phyloP scores from a whole-genome alignment of 1,140 invertebrate genomes.

The Cyphomyrmex costatus region DNA sequence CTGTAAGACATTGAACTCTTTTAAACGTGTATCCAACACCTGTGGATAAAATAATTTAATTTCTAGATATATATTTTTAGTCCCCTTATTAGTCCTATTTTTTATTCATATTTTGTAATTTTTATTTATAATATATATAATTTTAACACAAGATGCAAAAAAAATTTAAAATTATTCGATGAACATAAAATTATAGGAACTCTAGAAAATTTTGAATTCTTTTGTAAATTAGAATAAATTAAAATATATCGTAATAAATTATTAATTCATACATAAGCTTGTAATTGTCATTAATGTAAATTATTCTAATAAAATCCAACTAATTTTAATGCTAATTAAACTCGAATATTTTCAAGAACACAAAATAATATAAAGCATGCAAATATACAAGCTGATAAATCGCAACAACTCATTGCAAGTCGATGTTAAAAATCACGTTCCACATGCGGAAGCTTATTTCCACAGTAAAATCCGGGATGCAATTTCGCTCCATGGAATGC shows the following conservation, averaged over 20 bases:
- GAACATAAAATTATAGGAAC: slow-evolving; percentile 11
- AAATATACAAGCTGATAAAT: neutral
- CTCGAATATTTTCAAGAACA: slow-evolving; percentile 17
- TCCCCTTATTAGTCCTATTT: neutral
- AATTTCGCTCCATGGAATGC: slow-evolving; percentile 29
- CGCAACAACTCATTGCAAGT: neutral
- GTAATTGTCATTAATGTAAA: neutral
- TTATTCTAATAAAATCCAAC: neutral
- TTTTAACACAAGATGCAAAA: neutral
- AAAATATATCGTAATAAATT: neutral
- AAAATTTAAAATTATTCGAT: neutral
- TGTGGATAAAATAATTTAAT: slow-evolving; percentile 39
- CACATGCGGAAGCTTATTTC: neutral
- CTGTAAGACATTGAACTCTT: slow-evolving; percentile 18
- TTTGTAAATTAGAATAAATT: neutral
- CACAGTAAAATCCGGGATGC: neutral
- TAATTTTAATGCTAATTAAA: neutral
- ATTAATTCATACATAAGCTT: neutral
- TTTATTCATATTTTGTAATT: neutral
- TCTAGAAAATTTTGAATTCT: neutral
- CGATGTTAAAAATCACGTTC: neutral
- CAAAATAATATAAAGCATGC: neutral
- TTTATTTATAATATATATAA: neutral
- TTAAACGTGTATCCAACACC: slow-evolving; percentile 18
- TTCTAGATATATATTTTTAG: neutral